phyloP scores from a whole-genome alignment of 2,113 vertebrate genomes.

The Peromyscus maniculatus region DNA sequence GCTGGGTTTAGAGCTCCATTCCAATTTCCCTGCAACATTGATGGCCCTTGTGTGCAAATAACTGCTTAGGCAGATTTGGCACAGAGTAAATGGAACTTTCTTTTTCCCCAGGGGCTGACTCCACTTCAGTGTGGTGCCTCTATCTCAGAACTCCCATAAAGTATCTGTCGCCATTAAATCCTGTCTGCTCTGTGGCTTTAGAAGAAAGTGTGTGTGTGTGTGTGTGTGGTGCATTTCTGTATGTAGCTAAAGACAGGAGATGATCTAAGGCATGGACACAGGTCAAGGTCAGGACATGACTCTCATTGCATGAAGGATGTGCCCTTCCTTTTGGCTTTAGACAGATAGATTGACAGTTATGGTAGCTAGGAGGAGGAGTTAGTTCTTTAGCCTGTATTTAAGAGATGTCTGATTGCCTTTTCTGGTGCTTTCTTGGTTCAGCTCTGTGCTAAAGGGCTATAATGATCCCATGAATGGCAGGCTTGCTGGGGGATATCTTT shows the following conservation, averaged over 20 bases:
- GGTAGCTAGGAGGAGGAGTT: neutral
- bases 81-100: neutral
- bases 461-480: neutral
- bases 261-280: neutral
- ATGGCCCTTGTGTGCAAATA: conserved; percentile 59
- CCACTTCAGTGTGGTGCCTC: neutral
- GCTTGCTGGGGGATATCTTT: too few relatives aligned
- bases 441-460: neutral
- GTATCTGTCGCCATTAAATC: conserved; percentile 20
- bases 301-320: neutral
- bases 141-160: neutral
- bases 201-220: neutral
- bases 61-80: conserved; percentile 39
- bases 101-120: neutral
- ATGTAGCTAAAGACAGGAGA: neutral
- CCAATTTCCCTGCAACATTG: conserved; percentile 36
- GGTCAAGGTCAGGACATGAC: neutral
- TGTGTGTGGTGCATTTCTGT: neutral
- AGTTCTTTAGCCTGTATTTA: neutral
- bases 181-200: neutral
- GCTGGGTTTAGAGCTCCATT: neutral
- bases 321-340: neutral
- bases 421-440: neutral
- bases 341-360: neutral
- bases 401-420: too few relatives aligned